A percentile compares a stretch with the other conserved stretches of the same genome.
phyloP scores from a whole-genome alignment of 2,113 vertebrate genomes.

The Microcebus lehilahytsara region DNA sequence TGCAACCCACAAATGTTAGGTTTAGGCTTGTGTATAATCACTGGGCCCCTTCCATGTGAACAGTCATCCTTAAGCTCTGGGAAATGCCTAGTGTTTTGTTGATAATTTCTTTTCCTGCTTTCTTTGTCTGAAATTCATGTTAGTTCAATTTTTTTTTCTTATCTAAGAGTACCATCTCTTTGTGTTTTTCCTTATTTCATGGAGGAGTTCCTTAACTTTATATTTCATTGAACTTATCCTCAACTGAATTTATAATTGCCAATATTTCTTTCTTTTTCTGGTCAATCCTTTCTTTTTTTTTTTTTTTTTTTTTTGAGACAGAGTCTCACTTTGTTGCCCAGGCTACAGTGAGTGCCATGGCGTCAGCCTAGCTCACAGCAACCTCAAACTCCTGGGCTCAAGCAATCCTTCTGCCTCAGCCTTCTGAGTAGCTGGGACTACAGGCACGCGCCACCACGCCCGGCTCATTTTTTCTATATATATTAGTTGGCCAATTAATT shows the following conservation, averaged over 20 bases:
- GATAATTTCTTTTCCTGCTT: not conserved
- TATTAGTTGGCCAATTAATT: no score
- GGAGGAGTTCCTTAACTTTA: not conserved
- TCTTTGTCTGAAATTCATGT: not conserved
- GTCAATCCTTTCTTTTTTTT: not conserved
- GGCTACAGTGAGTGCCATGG: no score
- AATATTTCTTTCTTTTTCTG: not conserved
- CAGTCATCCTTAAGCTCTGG: not conserved
- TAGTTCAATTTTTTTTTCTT: not conserved
- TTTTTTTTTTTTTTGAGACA: no score
- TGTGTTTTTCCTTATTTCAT: not conserved
- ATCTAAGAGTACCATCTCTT: not conserved
- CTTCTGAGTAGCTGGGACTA: no score
- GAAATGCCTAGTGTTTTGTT: not conserved
- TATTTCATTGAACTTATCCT: not conserved
- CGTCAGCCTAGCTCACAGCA: no score
- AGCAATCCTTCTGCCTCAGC: no score
- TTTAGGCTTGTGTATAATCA: not conserved
- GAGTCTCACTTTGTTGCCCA: no score
- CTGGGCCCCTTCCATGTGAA: not conserved
- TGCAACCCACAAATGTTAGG: not conserved
- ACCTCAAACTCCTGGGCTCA: no score
- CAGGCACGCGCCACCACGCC: no score
- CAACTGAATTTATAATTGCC: not conserved
- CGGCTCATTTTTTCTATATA: no score